Base-by-base conservation (phyloP, 1,140 invertebrate genomes). In the Potamilus streckersoni region DNA sequence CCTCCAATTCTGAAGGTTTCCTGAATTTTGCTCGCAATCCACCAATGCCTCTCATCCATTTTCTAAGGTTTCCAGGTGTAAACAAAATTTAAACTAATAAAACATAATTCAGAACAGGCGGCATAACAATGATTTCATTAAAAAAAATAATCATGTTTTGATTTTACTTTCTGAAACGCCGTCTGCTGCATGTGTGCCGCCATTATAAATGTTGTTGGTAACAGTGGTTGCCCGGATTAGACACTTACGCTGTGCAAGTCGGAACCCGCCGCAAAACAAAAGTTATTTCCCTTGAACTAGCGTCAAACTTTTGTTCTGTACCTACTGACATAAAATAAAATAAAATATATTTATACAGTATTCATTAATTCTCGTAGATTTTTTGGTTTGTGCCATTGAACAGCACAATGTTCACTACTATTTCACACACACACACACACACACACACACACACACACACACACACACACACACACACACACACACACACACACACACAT, bases 41-140 rank as follows among this genome's bases (percentile, higher is more conserved):
- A 90, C 89, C 89, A 90, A 76, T 90, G 89, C 74, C 89, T 80
- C 82, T 90, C 89, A 86, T 90, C 89, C 89, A 90, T 90, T 56
- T 67, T 83, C 60, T 23, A 27, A 38, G 1, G 19, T 59, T 65
- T 31, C 2, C 19, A 38, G 19, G 23, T 56, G 58, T 67, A 14
- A 3, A n/a, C 31, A 23, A 31, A 65, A 63, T 20, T 59, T 14
- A 27, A 23, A 17, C 31, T 2, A 5, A 31, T 38, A 13, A 57
- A 61, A 59, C 20, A 49, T 3, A 20, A 2, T 19, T 68, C 55
- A 49, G 66, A 55, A 23, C 17, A 31, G 38, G 14, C 38, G 19
- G 13, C 60, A 13, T 56, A 2, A 64, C 58, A 3, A 8, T 62
- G 57, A 62, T 62, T 69, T 69, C 16, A 20, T n/a, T 55, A 60